These are phyloP conservation scores for Cichladusa arquata DNA, from an alignment of 2,113 vertebrate genomes.

Conservation along the genomic window DNA sequence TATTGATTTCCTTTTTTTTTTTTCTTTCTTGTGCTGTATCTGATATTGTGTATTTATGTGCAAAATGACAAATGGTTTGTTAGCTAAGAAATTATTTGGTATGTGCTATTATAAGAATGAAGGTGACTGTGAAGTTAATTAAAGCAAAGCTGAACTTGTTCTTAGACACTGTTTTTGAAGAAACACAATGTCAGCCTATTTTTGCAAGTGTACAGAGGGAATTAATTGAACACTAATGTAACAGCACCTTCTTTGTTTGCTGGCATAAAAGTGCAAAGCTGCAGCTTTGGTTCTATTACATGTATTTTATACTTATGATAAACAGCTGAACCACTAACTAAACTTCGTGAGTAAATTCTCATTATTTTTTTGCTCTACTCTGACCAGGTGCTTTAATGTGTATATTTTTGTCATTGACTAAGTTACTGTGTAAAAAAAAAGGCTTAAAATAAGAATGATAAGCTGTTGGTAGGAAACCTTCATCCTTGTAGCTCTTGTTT, in stretches of 20 bases:
- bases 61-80: neutral
- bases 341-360: neutral
- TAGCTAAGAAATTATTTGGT: neutral
- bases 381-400: neutral
- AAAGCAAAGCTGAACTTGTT: neutral
- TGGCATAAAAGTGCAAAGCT: neutral
- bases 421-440: neutral
- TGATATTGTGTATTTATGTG: neutral
- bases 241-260: neutral
- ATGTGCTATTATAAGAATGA: neutral
- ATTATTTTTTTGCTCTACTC: neutral
- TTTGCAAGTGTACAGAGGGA: neutral
- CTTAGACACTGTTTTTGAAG: neutral
- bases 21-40: neutral
- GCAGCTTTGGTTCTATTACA: neutral
- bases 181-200: neutral
- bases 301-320: neutral
- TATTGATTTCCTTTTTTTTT: neutral
- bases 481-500: neutral
- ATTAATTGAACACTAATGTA: neutral
- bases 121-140: neutral
- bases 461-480: neutral
- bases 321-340: neutral
- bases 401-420: neutral
- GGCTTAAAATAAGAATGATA: neutral